Evolutionary conservation across 1,140 invertebrate species (phyloP), one percentile per base, ranked within the genome.

Genomic region (Dendrolimus punctatus): DNA sequence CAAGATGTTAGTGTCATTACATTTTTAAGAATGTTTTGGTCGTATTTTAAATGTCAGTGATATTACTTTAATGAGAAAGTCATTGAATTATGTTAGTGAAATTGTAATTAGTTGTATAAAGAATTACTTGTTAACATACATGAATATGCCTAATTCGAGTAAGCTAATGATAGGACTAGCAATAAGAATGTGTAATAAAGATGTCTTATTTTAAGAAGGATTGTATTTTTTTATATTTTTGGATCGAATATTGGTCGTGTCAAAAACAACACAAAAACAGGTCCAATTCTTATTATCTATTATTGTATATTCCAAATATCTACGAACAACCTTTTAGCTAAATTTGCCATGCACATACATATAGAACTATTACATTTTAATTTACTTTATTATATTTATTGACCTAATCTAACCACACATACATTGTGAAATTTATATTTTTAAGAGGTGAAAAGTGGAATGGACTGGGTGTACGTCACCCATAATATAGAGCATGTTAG

Each of bases 311-410:
- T 64, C 51, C 61, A 53, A 75, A 70, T 76, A 75, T 64, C 79
- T 85, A 85, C 81, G 71, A 78, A 82, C 79, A 85, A 85, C 79
- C 76, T 66, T 80, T 80, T 76, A 82, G 69, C 81, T 85, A 85
- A 64, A 77, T 74, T 65, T 76, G 79, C 75, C 81, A 85, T 85
- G 81, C 81, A 80, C 77, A 73, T 81, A 79, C 39, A 62, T 61
- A 79, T 75, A 70, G 70, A 75, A 66, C 75, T 81, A 79, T 71
- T 68, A 38, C n/a, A 48, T 48, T 48, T 37, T 38, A 38, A 48
- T 48, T 38, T 64, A 49, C 37, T 54, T 53, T 55, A 49, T 49
- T 50, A 53, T 46, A 10, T 51, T 58, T 52, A 58, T 46, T 57
- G 71, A 76, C 78, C 78, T 81, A 81, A 65, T 62, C 80, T 85